Evolutionary conservation across 2,113 vertebrate species (phyloP).

Genomic region (Heteronetta atricapilla): DNA sequence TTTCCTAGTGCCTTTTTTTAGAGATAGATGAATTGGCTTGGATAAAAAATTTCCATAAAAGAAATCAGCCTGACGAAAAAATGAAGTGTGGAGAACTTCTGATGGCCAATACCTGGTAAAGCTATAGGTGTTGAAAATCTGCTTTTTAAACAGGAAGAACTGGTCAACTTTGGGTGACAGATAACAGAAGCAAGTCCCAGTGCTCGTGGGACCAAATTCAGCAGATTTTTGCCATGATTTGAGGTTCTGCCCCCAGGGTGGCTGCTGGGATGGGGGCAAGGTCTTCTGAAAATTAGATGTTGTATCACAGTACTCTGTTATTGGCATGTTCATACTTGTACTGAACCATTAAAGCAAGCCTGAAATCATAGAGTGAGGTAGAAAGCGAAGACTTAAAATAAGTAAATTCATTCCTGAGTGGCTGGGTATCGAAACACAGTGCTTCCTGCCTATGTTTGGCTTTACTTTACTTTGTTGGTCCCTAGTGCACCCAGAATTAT

Average conservation of each 20-base stretch:
- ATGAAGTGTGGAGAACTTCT: neutral
- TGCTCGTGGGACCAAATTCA: neutral
- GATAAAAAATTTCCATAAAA: neutral
- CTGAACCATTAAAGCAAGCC: neutral
- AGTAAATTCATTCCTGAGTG: neutral
- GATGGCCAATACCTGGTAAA: neutral
- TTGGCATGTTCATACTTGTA: neutral
- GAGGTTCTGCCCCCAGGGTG: rapidly evolving
- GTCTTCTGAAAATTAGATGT: neutral
- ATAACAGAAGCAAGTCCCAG: neutral
- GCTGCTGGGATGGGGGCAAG: neutral
- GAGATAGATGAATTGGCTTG: neutral
- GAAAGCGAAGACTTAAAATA: neutral
- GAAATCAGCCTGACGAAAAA: neutral
- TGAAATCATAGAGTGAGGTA: neutral
- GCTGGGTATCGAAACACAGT: slow-evolving; percentile 15
- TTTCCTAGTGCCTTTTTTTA: neutral
- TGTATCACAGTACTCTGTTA: neutral
- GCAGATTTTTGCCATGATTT: neutral
- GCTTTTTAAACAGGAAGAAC: neutral
- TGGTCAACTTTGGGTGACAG: neutral
- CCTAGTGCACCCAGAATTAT: slow-evolving; percentile 50
- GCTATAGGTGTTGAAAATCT: neutral
- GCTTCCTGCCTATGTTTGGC: slow-evolving; percentile 28
- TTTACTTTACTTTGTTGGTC: slow-evolving; percentile 55